Evolutionary conservation across 2,888 invertebrate genomes (phyloP).

Genomic region (Rhingia campestris): DNA sequence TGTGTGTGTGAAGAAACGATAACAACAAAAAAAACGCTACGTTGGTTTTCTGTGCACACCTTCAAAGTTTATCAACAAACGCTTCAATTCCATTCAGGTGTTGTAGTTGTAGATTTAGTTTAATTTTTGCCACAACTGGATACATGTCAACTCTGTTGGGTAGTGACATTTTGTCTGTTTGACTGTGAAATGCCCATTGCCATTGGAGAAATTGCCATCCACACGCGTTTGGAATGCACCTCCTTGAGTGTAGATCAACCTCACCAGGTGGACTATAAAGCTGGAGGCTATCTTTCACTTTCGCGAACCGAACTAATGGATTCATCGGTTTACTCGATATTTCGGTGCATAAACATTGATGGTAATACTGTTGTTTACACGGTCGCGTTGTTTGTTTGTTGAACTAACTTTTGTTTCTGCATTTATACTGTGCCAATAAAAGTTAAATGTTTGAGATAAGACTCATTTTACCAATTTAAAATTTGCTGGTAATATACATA

Average conservation of each 20-base stretch:
- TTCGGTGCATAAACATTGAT: slow-evolving; percentile 28
- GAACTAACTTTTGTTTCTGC: neutral
- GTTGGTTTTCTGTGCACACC: neutral
- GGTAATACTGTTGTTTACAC: slow-evolving; percentile 22
- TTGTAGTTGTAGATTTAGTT: slow-evolving; percentile 11
- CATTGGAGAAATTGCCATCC: neutral
- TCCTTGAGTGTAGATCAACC: neutral
- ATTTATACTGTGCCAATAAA: neutral
- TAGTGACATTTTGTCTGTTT: neutral
- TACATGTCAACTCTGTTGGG: slow-evolving; percentile 5
- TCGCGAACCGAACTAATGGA: slow-evolving; percentile 3
- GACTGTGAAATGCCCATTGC: neutral
- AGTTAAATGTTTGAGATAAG: slow-evolving; percentile 16
- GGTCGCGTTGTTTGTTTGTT: neutral
- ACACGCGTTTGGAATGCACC: neutral
- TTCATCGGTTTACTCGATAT: slow-evolving; percentile 47
- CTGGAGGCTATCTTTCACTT: neutral
- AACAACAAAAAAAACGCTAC: slow-evolving; percentile 6
- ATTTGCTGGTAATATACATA: neutral
- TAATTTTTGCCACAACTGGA: neutral
- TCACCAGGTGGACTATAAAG: neutral
- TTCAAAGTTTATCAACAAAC: neutral
- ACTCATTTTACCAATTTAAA: neutral
- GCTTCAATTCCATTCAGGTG: slow-evolving; percentile 5
- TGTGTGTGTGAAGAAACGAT: neutral